Evolutionary conservation across 1,140 invertebrate genomes (phyloP), one percentile per base, ranked within the genome.

Genomic region (Saccostrea glomerata): DNA sequence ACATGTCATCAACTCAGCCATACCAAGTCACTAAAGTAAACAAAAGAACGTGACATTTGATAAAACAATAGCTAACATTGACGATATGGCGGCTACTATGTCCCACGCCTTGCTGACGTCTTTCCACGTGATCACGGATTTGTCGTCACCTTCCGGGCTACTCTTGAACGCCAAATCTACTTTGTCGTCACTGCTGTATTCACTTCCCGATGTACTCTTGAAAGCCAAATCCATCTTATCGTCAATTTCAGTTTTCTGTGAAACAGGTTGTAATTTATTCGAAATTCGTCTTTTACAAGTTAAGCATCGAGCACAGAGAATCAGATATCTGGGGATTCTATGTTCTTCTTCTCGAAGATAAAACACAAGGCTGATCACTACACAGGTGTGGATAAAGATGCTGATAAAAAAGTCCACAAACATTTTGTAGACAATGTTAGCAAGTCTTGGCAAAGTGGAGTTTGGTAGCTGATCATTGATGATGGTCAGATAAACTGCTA

Each of bases 351-450:
- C 77, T 82, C 77, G 9, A 2, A 40, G 30, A 25, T 82, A 40
- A 12, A 82, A 40, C 20, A 17, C 15, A 0, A 82, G 77, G 13
- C 30, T 47, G 4, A 82, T 23, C 15, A 82, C 40, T 7, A 47
- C 40, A 82, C 20, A 30, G 25, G 40, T 13, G 11, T 40, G 25
- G 17, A 86, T 40, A 12, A 70, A 7, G 36, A 17, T 20, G 60
- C 84, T 86, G 30, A 86, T 86, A 36, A 66, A 12, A 15, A 86
- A n/a, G 56, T 86, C 84, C 2, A 30, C 56, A 36, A 30, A 86
- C 13, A 86, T 36, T 25, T 63, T 60, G 25, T 60, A 20, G 15
- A n/a, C 7, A 12, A 86, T 66, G 12, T 17, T 36, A 9, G 84
- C 30, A 20, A 86, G 56, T 25, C 84, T 66, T 25, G 86, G 86